Evolutionary conservation across 1,140 invertebrate species (phyloP).

Genomic region (Microplitis demolitor): DNA sequence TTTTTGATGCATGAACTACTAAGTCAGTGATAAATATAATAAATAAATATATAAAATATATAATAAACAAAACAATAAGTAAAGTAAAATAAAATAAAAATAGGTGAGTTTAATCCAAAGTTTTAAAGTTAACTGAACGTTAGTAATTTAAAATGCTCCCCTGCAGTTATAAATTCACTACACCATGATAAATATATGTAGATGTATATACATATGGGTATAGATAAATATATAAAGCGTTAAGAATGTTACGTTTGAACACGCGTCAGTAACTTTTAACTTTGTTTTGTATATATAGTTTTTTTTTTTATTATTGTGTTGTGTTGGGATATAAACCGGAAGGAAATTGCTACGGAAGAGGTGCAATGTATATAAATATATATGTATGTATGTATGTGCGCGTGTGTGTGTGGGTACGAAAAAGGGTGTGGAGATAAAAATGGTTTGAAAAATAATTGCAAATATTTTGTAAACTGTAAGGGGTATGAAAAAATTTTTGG

Average conservation of each 20-base stretch:
- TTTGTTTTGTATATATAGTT: not conserved
- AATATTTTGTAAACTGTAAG: no score
- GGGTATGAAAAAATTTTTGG: no score
- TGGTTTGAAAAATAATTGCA: no score
- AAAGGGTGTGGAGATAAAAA: no score
- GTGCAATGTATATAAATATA: not conserved
- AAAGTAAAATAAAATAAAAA: not conserved
- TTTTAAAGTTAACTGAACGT: not conserved
- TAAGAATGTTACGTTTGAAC: not conserved
- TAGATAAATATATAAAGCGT: not conserved
- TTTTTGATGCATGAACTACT: no score
- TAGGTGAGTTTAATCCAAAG: not conserved
- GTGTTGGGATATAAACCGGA: conserved; percentile 47
- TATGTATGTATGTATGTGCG: conserved; percentile 16
- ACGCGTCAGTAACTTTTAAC: not conserved
- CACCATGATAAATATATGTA: no score
- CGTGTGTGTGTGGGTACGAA: no score
- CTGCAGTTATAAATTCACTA: not conserved
- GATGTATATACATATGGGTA: no score
- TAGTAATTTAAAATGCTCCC: not conserved
- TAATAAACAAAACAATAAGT: not conserved
- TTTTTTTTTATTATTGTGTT: no score
- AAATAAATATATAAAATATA: not conserved
- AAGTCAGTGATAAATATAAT: not conserved
- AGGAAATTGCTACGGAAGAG: conserved; percentile 47